Evolutionary conservation across 1,140 invertebrate genomes (phyloP).

Genomic region (Linepithema humile): DNA sequence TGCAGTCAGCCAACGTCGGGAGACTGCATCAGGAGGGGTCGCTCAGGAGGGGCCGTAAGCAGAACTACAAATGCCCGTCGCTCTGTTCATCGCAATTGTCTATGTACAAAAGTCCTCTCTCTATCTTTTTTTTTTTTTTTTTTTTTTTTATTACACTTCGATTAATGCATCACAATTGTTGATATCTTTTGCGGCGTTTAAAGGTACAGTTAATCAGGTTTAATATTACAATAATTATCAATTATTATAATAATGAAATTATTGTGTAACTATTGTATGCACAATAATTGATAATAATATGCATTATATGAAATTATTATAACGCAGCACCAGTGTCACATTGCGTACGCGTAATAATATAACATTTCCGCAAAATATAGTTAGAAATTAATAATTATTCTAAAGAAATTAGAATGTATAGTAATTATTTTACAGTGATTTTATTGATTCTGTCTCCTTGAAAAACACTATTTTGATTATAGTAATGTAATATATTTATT

Average conservation of each 20-base stretch:
- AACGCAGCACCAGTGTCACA: background rate
- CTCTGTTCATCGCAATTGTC: background rate
- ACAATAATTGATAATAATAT: constrained; percentile 36
- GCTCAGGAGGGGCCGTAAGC: background rate
- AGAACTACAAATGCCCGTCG: constrained; percentile 21
- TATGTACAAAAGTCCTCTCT: background rate
- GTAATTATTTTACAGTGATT: no score
- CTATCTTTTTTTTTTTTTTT: background rate
- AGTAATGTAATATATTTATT: no score
- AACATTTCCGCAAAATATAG: constrained; percentile 1
- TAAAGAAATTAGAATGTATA: background rate
- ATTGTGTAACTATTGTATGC: background rate
- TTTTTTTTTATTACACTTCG: background rate
- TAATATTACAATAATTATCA: constrained; percentile 46
- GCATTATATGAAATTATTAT: background rate
- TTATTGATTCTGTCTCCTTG: no score
- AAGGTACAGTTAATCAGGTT: constrained; percentile 27
- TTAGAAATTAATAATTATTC: background rate
- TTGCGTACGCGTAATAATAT: background rate
- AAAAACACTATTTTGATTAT: no score
- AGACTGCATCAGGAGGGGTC: background rate
- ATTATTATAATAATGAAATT: constrained; percentile 26
- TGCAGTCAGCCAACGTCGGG: constrained; percentile 72
- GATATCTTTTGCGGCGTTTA: background rate
- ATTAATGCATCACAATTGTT: constrained; percentile 16